Conservation (phyloP, 2,797 vertebrate genomes). For the Ataeniobius toweri region DNA sequence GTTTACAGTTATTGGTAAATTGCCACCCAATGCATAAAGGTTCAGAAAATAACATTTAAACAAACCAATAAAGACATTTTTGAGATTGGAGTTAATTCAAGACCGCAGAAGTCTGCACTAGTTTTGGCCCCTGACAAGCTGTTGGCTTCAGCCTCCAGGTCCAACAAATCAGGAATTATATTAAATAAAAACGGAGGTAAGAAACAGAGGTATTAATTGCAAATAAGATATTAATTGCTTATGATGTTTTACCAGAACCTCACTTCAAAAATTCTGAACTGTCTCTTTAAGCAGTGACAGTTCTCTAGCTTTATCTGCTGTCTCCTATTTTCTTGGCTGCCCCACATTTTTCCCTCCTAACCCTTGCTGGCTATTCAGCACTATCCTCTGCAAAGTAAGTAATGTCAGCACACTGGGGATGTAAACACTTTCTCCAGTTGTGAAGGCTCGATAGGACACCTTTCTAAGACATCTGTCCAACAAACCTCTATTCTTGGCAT, state of each 20-base stretch:
- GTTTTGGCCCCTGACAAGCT: not conserved
- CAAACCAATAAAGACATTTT: not conserved
- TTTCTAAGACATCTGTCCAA: constrained; percentile 70
- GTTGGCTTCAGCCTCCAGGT: no score
- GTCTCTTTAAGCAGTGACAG: not conserved
- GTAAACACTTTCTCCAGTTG: constrained; percentile 72
- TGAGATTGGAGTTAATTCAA: not conserved
- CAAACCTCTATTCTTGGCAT: constrained; percentile 49
- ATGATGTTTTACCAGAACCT: constrained; percentile 18
- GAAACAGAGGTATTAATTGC: not conserved
- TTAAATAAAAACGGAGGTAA: not conserved
- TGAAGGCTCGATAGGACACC: constrained; percentile 70
- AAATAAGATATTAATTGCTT: not conserved
- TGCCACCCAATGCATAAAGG: not conserved
- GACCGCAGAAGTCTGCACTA: not conserved
- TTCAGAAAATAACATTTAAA: not conserved
- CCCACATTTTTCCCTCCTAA: constrained; percentile 22
- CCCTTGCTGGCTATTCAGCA: constrained; percentile 59
- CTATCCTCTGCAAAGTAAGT: constrained; percentile 47
- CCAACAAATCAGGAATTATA: not conserved
- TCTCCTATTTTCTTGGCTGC: constrained; percentile 31
- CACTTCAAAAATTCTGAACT: constrained; percentile 18
- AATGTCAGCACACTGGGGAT: constrained; percentile 67
- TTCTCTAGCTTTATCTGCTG: constrained; percentile 36
- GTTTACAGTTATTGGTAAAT: not conserved